Percentiles rank a stretch among this genome's conserved stretches.
These are phyloP conservation scores for Ephialtes manifestator DNA, from an alignment of 2,888 invertebrate species.

Conservation along the genomic window DNA sequence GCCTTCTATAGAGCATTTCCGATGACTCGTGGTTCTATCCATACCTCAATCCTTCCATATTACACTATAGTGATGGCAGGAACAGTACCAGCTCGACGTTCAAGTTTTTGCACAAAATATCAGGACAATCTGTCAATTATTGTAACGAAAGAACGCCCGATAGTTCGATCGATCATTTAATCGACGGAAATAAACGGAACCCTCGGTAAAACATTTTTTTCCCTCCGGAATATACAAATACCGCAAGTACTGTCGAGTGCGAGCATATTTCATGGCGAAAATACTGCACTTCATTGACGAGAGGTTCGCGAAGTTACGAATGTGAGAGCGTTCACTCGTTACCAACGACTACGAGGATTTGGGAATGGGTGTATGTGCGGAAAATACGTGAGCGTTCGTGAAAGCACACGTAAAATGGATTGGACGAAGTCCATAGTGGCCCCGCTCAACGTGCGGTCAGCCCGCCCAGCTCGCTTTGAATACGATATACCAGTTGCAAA, in stretches of 20 bases:
- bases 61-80: neutral
- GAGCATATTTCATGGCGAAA: slow-evolving; percentile 45
- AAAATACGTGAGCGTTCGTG: slow-evolving; percentile 18
- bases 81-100: neutral
- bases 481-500: slow-evolving; percentile 59
- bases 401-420: slow-evolving; percentile 55
- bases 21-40: slow-evolving; percentile 26
- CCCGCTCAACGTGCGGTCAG: slow-evolving; percentile 63
- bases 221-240: slow-evolving; percentile 2
- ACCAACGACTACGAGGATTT: slow-evolving; percentile 12
- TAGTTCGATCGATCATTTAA: slow-evolving; percentile 37
- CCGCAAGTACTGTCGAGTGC: slow-evolving; percentile 15
- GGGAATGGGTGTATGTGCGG: neutral
- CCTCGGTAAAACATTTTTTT: slow-evolving; percentile 14
- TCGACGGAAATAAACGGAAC: slow-evolving; percentile 26
- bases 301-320: slow-evolving; percentile 12
- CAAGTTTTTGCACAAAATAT: neutral
- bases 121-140: slow-evolving; percentile 13
- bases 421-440: slow-evolving; percentile 44
- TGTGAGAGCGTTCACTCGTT: slow-evolving; percentile 23
- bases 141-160: slow-evolving; percentile 6
- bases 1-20: slow-evolving; percentile 18
- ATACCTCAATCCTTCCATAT: slow-evolving; percentile 7
- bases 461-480: slow-evolving; percentile 48
- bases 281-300: slow-evolving; percentile 48